Percentiles rank a stretch among this genome's conserved stretches.
Evolutionary conservation across 2,797 vertebrate species (phyloP).

Genomic region (Pipistrellus kuhlii): DNA sequence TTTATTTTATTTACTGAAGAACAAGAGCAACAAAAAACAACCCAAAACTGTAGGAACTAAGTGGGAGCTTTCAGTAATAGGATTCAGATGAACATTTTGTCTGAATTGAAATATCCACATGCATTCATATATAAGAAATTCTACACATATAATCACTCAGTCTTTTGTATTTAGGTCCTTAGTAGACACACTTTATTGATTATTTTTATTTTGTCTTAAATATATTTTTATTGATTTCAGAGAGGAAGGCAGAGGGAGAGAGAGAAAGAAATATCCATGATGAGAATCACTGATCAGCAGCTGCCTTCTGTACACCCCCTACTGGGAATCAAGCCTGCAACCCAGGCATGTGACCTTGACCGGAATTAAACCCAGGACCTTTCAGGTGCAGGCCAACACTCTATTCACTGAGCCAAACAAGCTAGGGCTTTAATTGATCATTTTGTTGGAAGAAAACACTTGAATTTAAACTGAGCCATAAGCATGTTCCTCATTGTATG

Average conservation of each 20-base stretch:
- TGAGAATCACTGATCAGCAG: no score
- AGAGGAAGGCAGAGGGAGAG: no score
- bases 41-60: neutral
- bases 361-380: no score
- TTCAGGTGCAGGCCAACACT: no score
- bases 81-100: neutral
- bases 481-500: neutral
- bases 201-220: no score
- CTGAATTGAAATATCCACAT: neutral
- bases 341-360: no score
- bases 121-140: constrained; percentile 13
- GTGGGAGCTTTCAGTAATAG: neutral
- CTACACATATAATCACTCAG: neutral
- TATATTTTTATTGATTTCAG: no score
- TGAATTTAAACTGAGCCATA: neutral
- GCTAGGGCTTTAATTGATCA: neutral
- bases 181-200: neutral
- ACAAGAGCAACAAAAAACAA: neutral
- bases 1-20: constrained; percentile 30
- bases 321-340: no score
- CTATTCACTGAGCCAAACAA: no score
- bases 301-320: no score
- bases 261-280: no score
- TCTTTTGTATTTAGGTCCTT: constrained; percentile 3
- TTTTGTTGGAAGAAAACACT: neutral